A percentile compares a stretch with the other conserved stretches of the same genome.
Evolutionary conservation across 2,113 vertebrate species (phyloP).

Genomic region (Tyrannus savana): DNA sequence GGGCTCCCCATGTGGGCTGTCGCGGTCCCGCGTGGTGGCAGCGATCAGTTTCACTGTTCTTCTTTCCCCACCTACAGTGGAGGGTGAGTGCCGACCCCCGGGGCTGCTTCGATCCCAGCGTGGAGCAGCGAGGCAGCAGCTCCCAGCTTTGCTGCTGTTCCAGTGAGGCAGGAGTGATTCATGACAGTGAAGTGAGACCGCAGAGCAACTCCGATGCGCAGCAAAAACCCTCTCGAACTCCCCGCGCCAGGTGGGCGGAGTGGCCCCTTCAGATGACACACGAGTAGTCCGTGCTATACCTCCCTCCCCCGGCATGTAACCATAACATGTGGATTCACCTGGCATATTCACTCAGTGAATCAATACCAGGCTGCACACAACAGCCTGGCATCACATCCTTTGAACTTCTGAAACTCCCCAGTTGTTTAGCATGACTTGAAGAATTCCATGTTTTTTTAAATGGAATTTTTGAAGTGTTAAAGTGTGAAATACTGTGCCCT

Average conservation of each 20-base stretch:
- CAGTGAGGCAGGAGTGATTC: background rate
- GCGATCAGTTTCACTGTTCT: background rate
- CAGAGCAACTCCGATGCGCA: background rate
- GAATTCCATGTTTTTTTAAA: background rate
- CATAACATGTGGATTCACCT: background rate
- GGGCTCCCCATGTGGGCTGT: background rate
- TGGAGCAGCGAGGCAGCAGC: background rate
- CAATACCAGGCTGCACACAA: background rate
- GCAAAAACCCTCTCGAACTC: background rate
- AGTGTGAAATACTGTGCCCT: background rate
- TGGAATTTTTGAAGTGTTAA: background rate
- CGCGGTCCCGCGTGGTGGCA: background rate
- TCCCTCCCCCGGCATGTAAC: background rate
- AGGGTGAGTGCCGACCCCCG: background rate
- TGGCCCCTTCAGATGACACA: background rate
- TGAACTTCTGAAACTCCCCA: fast-evolving
- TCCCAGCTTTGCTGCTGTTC: background rate
- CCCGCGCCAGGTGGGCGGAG: background rate
- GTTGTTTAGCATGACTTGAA: background rate
- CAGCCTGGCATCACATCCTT: background rate
- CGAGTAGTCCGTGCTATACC: background rate
- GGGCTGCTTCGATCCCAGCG: too few relatives aligned
- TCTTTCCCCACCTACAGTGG: background rate
- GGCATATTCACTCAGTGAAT: background rate
- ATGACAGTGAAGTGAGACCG: background rate